Percentiles rank a stretch among this genome's conserved stretches.
Conservation (phyloP, 2,797 vertebrate genomes). For the Sebastes oblongus region DNA sequence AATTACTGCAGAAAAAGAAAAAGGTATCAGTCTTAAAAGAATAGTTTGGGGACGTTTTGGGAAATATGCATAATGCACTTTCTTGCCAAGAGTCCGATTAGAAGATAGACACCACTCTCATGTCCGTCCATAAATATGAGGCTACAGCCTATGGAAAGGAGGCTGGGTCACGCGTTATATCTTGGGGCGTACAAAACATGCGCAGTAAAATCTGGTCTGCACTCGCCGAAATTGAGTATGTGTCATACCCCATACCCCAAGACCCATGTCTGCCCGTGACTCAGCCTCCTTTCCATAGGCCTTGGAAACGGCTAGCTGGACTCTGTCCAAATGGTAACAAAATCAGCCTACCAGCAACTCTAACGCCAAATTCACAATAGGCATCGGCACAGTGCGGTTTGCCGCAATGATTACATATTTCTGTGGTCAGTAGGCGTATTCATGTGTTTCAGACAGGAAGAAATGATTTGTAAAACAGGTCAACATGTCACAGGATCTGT, state of each 20-base stretch:
- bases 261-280: too few relatives aligned
- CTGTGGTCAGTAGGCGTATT: too few relatives aligned
- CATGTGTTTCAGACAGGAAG: too few relatives aligned
- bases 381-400: too few relatives aligned
- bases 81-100: not conserved
- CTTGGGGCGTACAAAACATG: too few relatives aligned
- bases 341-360: not conserved
- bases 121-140: not conserved
- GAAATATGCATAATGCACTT: not conserved
- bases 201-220: too few relatives aligned
- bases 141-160: not conserved
- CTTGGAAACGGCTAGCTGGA: not conserved
- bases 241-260: too few relatives aligned
- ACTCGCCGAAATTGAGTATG: too few relatives aligned
- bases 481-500: too few relatives aligned
- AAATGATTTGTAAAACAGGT: too few relatives aligned
- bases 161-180: too few relatives aligned
- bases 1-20: not conserved
- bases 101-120: not conserved
- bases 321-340: not conserved
- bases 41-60: not conserved
- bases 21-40: not conserved
- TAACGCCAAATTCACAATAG: not conserved
- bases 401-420: rapidly evolving
- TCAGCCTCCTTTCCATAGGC: too few relatives aligned